Percentiles rank a stretch among this genome's conserved stretches.
phyloP scores from a whole-genome alignment of 2,888 invertebrate genomes.

The Marasmarcha lunaedactyla region DNA sequence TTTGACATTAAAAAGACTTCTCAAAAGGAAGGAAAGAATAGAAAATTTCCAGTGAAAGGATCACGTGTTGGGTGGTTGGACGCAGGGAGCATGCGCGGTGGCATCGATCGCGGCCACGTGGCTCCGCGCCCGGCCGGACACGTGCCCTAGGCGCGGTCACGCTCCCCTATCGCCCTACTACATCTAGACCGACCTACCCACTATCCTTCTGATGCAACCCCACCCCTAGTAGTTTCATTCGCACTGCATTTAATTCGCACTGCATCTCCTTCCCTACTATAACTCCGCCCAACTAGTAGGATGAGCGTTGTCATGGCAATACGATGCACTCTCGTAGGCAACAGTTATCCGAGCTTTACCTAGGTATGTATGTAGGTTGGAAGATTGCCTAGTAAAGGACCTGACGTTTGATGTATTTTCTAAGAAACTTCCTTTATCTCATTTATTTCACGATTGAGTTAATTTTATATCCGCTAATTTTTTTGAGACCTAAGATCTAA shows the following conservation, averaged over 20 bases:
- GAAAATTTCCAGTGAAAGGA: neutral
- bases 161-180: conserved; percentile 2
- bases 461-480: too few species aligned
- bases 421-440: too few species aligned
- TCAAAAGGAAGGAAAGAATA: neutral
- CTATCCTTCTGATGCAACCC: neutral
- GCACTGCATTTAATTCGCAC: too few species aligned
- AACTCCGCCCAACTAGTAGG: neutral
- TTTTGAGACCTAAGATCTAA: too few species aligned
- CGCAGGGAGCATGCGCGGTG: neutral
- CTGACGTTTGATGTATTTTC: too few species aligned
- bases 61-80: too few species aligned
- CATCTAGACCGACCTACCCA: neutral
- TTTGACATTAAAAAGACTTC: too few species aligned
- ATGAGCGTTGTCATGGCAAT: neutral
- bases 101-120: neutral
- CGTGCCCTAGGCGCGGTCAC: conserved; percentile 9
- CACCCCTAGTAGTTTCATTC: neutral
- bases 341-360: neutral
- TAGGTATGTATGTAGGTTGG: too few species aligned
- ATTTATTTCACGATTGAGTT: too few species aligned
- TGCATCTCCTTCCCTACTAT: neutral
- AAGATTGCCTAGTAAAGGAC: too few species aligned
- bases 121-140: conserved; percentile 3
- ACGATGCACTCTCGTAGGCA: neutral